A percentile compares a stretch with the other conserved stretches of the same genome.
Evolutionary conservation across 2,113 vertebrate genomes (phyloP).

Genomic region (Brachyistius frenatus): DNA sequence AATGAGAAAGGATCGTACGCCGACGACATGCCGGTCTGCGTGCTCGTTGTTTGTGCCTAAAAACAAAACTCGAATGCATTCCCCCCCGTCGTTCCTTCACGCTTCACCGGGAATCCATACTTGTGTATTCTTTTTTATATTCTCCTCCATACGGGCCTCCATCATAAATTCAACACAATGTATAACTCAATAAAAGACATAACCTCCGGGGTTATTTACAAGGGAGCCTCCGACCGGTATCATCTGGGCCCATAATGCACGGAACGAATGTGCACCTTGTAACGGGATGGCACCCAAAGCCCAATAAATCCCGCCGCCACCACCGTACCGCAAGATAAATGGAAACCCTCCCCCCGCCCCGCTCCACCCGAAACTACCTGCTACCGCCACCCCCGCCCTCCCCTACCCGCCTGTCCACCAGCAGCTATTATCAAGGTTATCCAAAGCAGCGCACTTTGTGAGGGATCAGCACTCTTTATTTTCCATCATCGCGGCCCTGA

Average conservation of each 20-base stretch:
- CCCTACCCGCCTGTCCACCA: slow-evolving; percentile 14
- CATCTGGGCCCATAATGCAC: slow-evolving; percentile 69
- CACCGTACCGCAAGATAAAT: slow-evolving; percentile 76
- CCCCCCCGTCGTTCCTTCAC: slow-evolving; percentile 12
- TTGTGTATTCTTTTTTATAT: slow-evolving; percentile 45
- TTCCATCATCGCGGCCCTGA: slow-evolving; percentile 48
- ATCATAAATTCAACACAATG: slow-evolving; percentile 71
- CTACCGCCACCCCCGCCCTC: neutral
- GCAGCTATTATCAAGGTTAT: slow-evolving; percentile 74
- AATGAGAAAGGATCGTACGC: no score
- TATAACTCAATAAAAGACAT: slow-evolving; percentile 74
- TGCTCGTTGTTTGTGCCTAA: neutral
- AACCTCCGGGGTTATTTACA: slow-evolving; percentile 82
- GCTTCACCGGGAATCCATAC: slow-evolving; percentile 17
- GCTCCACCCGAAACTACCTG: slow-evolving; percentile 7
- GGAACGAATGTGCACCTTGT: slow-evolving; percentile 81
- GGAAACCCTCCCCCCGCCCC: slow-evolving; percentile 35
- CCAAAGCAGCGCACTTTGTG: slow-evolving; percentile 40
- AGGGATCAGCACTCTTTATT: slow-evolving; percentile 67
- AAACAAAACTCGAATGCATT: slow-evolving; percentile 12
- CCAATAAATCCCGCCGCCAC: slow-evolving; percentile 79
- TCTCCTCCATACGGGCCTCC: slow-evolving; percentile 45
- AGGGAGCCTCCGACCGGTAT: slow-evolving; percentile 69
- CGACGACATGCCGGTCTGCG: no score
- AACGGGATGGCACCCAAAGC: slow-evolving; percentile 77